Conservation (phyloP, 1,140 invertebrate species). For the Homalodisca vitripennis region DNA sequence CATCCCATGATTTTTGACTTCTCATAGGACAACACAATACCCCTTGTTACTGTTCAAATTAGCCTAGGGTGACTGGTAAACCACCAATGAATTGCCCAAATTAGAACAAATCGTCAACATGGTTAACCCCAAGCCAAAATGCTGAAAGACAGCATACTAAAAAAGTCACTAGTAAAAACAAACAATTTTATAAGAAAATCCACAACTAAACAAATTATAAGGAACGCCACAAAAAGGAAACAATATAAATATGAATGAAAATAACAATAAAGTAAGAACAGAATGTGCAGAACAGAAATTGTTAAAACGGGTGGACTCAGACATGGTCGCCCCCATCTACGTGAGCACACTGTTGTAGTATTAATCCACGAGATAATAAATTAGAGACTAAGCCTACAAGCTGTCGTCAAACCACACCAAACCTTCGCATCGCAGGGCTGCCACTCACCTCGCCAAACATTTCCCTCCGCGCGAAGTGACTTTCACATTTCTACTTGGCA, state of each 20-base stretch:
- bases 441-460: neutral
- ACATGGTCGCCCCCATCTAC: neutral
- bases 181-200: slow-evolving; percentile 20
- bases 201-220: slow-evolving; percentile 27
- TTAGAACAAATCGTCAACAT: neutral
- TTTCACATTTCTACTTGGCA: too few relatives aligned
- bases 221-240: slow-evolving; percentile 26
- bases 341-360: slow-evolving; percentile 10
- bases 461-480: too few relatives aligned
- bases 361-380: slow-evolving; percentile 30
- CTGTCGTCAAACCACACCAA: slow-evolving; percentile 37
- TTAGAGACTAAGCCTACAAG: slow-evolving; percentile 38
- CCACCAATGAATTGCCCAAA: too few relatives aligned
- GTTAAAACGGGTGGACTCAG: neutral
- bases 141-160: slow-evolving; percentile 12
- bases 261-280: slow-evolving; percentile 20
- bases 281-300: slow-evolving; percentile 7
- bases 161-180: slow-evolving; percentile 17
- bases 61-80: too few relatives aligned
- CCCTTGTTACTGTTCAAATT: too few relatives aligned
- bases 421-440: slow-evolving; percentile 23
- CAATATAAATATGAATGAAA: slow-evolving; percentile 20
- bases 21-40: too few relatives aligned
- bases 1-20: too few relatives aligned
- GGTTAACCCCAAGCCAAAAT: slow-evolving; percentile 13